phyloP scores from a whole-genome alignment of 2,888 invertebrate genomes.

The Caenorhabditis becei region DNA sequence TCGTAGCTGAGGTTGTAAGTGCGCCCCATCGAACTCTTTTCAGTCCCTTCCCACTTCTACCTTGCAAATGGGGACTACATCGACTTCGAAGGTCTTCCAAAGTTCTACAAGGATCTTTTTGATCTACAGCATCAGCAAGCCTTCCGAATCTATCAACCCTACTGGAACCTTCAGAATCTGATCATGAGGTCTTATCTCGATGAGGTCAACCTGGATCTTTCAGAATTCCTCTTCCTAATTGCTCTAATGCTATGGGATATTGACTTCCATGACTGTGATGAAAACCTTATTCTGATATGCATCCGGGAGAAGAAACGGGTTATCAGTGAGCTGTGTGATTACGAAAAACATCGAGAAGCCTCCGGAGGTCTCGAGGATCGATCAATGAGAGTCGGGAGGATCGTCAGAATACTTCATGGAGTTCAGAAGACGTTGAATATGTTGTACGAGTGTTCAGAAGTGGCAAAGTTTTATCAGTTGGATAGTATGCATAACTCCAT shows the following conservation, averaged over 20 bases:
- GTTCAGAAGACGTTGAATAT: background rate
- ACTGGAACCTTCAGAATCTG: slow-evolving; percentile 1
- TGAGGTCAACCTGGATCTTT: background rate
- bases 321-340: background rate
- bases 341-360: background rate
- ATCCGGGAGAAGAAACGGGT: background rate
- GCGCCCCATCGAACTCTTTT: background rate
- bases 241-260: slow-evolving; percentile 22
- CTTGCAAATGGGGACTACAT: slow-evolving; percentile 1
- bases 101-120: background rate
- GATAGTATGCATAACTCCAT: background rate
- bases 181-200: background rate
- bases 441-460: slow-evolving; percentile 12
- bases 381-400: background rate
- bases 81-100: background rate
- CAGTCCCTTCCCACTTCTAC: background rate
- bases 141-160: background rate
- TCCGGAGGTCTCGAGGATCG: background rate
- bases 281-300: background rate
- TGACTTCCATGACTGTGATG: slow-evolving; percentile 12
- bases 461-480: background rate
- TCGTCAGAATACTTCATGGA: slow-evolving; percentile 4
- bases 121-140: background rate
- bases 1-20: too few species aligned
- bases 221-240: slow-evolving; percentile 9